Evolutionary conservation across 2,888 invertebrate species (phyloP), one percentile per base, ranked within the genome.

Genomic region (Meteorus colon): DNA sequence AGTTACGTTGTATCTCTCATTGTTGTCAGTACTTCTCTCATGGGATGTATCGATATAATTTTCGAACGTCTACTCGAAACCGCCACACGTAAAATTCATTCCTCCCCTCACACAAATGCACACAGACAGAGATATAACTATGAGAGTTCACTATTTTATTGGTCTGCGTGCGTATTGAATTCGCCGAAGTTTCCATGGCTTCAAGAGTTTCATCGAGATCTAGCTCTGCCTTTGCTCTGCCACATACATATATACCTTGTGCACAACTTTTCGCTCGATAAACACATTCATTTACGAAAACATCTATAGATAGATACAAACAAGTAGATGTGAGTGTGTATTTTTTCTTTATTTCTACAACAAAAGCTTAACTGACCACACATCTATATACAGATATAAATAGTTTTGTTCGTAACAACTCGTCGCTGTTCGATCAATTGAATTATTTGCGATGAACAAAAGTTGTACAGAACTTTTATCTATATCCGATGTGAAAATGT

Each of bases 381-480:
- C 63, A 73, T 65, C 69, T 51, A 75, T 76, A 66, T 76, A 66
- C 70, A 62, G 73, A 41, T 60, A 51, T 66, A 70, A 34, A 51
- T 37, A 37, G 41, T 65, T 75, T 59, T 72, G 66, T 67, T 71
- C 68, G 77, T 71, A 65, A 75, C 74, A 71, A 77, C 72, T 70
- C 65, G 65, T 55, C 78, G 63, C 8, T 8, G n/a, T 29, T 75
- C 77, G 63, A 75, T 67, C 80, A 81, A 82, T 83, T 84, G 82
- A 83, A 84, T 84, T 81, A 83, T 83, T 82, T 81, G 81, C 75
- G 62, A 77, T 75, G 78, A 76, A 55, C 37, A 41, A 79, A 83
- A 83, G 77, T 82, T 82, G 72, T 65, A 37, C 69, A 45, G 34
- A 55, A 71, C 59, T 71, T 34, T 59, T 66, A 55, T 62, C 37